Percentiles rank a stretch among this genome's conserved stretches.
These are phyloP conservation scores for Hormiphora californensis DNA, from an alignment of 37 sponge, comb jelly and placozoan genomes.

Conservation along the genomic window DNA sequence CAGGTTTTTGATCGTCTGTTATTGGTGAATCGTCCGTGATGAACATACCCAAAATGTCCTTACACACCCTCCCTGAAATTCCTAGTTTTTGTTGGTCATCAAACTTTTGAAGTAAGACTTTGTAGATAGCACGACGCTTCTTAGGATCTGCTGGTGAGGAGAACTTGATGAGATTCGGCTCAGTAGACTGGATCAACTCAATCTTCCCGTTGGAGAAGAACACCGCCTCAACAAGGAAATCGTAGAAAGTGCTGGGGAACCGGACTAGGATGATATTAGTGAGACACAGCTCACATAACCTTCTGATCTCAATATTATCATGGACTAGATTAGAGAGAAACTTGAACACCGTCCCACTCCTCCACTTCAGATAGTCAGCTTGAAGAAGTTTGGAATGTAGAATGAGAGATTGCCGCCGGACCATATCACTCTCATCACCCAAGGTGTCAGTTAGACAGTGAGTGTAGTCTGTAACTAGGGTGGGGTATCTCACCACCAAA, in stretches of 20 bases:
- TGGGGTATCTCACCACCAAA: constrained; percentile 10
- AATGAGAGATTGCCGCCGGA: background rate
- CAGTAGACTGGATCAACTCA: background rate
- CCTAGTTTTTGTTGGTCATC: constrained; percentile 16
- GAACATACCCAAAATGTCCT: background rate
- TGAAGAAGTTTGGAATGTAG: background rate
- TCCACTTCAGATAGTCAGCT: constrained; percentile 39
- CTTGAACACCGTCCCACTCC: constrained; percentile 45
- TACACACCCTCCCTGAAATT: background rate
- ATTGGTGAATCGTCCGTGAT: background rate
- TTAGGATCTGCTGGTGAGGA: background rate
- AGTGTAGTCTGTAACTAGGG: constrained; percentile 19
- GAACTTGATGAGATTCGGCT: background rate
- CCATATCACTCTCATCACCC: background rate
- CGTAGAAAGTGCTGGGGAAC: background rate
- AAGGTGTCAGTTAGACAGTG: constrained; percentile 21
- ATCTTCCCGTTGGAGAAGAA: background rate
- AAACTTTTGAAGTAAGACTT: background rate
- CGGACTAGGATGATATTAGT: constrained; percentile 13
- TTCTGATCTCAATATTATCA: constrained; percentile 28
- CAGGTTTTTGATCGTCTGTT: background rate
- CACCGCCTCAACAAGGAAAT: constrained; percentile 11
- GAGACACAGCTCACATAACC: constrained; percentile 31
- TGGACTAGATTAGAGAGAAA: background rate
- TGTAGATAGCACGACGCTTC: background rate